Conservation (phyloP, 2,888 invertebrate species). For the Lysandra coridon region DNA sequence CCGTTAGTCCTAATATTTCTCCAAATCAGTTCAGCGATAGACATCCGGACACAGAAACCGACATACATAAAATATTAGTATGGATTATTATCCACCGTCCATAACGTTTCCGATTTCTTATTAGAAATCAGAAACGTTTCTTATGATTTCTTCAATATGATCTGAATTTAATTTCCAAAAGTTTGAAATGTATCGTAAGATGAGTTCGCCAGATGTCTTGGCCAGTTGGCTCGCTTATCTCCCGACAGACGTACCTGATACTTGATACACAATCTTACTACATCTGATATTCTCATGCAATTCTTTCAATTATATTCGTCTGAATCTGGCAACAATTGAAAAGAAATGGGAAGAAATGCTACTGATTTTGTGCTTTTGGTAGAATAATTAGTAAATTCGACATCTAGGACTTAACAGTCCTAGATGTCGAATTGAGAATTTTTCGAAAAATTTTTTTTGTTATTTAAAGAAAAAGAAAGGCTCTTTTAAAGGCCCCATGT, state of each 20-base stretch:
- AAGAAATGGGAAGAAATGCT: neutral
- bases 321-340: neutral
- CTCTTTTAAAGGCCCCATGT: no score
- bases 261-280: slow-evolving; percentile 5
- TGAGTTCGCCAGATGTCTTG: neutral
- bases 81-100: no score
- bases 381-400: neutral
- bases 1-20: no score
- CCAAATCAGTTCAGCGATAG: neutral
- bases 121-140: neutral
- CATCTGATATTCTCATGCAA: neutral
- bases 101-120: no score
- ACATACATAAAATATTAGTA: neutral
- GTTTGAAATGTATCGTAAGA: neutral
- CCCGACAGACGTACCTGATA: neutral
- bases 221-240: neutral
- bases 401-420: no score
- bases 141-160: neutral
- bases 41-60: neutral
- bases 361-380: neutral
- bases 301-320: neutral
- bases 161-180: neutral
- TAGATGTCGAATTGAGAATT: no score
- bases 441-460: no score
- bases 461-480: no score